Percentiles rank a stretch among this genome's conserved stretches.
Conservation (phyloP, 64 coral and sea anemone genomes). For the Astreopora myriophthalma region DNA sequence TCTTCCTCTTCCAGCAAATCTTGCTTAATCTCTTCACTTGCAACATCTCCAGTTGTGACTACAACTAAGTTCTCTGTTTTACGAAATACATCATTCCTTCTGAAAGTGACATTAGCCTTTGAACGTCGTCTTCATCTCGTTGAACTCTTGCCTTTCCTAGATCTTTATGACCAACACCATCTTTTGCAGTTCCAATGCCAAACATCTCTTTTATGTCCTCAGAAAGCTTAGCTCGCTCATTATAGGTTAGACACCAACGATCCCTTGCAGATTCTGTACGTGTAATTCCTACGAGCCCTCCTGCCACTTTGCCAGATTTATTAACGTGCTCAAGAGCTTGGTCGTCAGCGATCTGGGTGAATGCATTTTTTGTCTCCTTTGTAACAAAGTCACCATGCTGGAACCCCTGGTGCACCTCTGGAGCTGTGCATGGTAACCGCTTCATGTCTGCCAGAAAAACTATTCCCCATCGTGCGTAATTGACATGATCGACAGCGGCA, state of each 20-base stretch:
- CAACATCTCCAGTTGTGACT: slow-evolving; percentile 59
- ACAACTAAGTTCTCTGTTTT: slow-evolving; percentile 25
- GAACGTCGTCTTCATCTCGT: slow-evolving; percentile 57
- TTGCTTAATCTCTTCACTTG: slow-evolving; percentile 58
- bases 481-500: slow-evolving; percentile 58
- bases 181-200: neutral
- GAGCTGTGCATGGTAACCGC: slow-evolving; percentile 29
- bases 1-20: neutral
- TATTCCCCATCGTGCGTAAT: slow-evolving; percentile 63
- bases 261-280: slow-evolving; percentile 56
- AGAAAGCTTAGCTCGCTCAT: slow-evolving; percentile 59
- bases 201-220: slow-evolving; percentile 75
- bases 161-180: slow-evolving; percentile 61
- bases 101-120: slow-evolving; percentile 13
- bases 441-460: slow-evolving; percentile 69
- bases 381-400: slow-evolving; percentile 63
- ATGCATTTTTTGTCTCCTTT: slow-evolving; percentile 47
- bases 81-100: slow-evolving; percentile 7
- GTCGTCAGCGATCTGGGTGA: slow-evolving; percentile 75
- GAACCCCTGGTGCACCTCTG: slow-evolving; percentile 56
- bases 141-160: slow-evolving; percentile 24
- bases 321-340: slow-evolving; percentile 77
- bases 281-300: slow-evolving; percentile 69
- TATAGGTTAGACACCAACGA: slow-evolving; percentile 68
- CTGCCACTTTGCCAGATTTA: slow-evolving; percentile 61